Conservation (phyloP, 2,113 vertebrate genomes). For the Poeciliopsis retropinna region DNA sequence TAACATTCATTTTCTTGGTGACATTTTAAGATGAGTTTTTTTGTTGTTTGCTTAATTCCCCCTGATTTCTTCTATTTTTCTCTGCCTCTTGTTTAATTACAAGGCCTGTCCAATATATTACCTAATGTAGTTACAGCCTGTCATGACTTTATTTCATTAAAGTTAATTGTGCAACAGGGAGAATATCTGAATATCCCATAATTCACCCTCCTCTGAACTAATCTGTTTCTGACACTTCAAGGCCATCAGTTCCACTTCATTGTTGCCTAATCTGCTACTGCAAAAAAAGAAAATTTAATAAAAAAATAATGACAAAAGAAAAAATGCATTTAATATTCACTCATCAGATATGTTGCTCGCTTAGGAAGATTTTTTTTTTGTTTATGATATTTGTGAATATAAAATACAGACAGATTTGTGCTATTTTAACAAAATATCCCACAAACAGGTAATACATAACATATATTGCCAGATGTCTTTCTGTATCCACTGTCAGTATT, state of each 20-base stretch:
- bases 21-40: not conserved
- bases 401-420: not conserved
- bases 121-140: not conserved
- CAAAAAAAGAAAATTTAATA: not conserved
- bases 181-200: not conserved
- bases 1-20: not conserved
- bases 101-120: not conserved
- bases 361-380: too few relatives aligned
- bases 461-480: not conserved
- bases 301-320: not conserved
- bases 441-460: not conserved
- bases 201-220: not conserved
- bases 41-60: too few relatives aligned
- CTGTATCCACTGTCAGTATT: not conserved
- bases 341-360: slow-evolving; percentile 1
- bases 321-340: not conserved
- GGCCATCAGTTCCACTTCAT: not conserved
- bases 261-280: not conserved
- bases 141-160: not conserved
- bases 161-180: not conserved
- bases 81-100: not conserved
- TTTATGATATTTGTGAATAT: too few relatives aligned
- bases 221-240: not conserved
- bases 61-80: too few relatives aligned
- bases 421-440: not conserved